Percentiles rank a stretch among this genome's conserved stretches.
phyloP scores from a whole-genome alignment of 1,140 invertebrate genomes.

The Sinonovacula constricta region DNA sequence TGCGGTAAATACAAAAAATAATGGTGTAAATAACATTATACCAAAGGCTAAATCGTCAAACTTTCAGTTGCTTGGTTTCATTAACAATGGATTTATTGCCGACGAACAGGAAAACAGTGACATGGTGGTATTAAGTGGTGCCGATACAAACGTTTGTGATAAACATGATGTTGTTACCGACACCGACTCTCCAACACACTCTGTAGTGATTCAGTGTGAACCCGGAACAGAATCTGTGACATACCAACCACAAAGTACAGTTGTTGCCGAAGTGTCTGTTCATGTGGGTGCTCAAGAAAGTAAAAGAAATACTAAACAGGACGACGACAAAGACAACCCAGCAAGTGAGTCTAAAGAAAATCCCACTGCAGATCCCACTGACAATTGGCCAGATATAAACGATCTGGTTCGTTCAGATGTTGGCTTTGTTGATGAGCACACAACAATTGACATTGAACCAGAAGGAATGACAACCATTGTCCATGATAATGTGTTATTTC shows the following conservation, averaged over 20 bases:
- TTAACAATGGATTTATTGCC: neutral
- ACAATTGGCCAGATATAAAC: conserved; percentile 39
- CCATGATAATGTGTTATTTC: neutral
- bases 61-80: neutral
- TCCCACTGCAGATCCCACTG: neutral
- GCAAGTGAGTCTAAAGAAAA: neutral
- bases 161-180: neutral
- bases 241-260: neutral
- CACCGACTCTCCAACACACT: too few relatives aligned
- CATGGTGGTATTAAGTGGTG: neutral
- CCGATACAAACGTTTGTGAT: neutral
- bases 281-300: neutral
- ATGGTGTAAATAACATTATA: too few relatives aligned
- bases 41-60: too few relatives aligned
- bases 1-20: too few relatives aligned
- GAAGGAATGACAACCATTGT: neutral
- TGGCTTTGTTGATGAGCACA: neutral
- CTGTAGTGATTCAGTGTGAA: too few relatives aligned
- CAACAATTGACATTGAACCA: neutral
- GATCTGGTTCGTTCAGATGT: neutral
- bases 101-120: neutral
- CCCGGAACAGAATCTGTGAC: too few relatives aligned
- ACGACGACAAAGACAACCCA: neutral
- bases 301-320: neutral
- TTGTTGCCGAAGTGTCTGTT: neutral